Base-by-base conservation (phyloP, 1,140 invertebrate species). In the Sweltsa coloradensis region DNA sequence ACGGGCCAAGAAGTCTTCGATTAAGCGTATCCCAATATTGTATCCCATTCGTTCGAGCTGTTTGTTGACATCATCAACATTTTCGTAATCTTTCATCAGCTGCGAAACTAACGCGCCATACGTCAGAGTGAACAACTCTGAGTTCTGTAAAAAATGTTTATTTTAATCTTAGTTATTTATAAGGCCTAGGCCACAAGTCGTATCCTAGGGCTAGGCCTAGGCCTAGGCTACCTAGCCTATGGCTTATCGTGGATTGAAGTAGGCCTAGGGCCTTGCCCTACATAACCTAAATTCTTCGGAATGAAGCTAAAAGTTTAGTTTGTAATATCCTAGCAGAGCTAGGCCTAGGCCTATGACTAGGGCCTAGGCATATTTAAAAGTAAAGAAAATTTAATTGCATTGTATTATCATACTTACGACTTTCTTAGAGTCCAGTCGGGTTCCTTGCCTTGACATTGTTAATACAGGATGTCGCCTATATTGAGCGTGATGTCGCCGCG, bases 31-130 rank as follows among this genome's bases (percentile, higher is more conserved):
- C 24, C 97, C 97, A 78, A 99, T 99, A 60, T 98, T 99, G 59
- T 98, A 99, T 19, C 94, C 94, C 65, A 95, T 88, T 60, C 89
- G 68, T 57, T 95, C 90, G 26, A 96, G 65, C 59, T 94, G 89
- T 61, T 93, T 92, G 60, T 93, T 94, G 0, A 94, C 89, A 71
- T 99, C 95, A 40, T 98, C 95, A 19, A 89, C 79, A 70, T 94
- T 95, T 64, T 99, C 96, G 60, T 90, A 90, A 69, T 99, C 97
- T 67, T 95, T 93, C 14, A 99, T 66, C 61, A 99, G 80, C 70
- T 99, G 95, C 11, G 91, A 84, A 0, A 99, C 94, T 16, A 99
- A 66, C 3, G 96, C 89, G 34, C 97, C 97, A 70, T 99, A 99
- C 3, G 96, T 99, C 25, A 99, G 69, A 2, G 91, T 96, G 57